Percentiles rank a stretch among this genome's conserved stretches.
Evolutionary conservation across 2,888 invertebrate genomes (phyloP).

Genomic region (Labia minor): DNA sequence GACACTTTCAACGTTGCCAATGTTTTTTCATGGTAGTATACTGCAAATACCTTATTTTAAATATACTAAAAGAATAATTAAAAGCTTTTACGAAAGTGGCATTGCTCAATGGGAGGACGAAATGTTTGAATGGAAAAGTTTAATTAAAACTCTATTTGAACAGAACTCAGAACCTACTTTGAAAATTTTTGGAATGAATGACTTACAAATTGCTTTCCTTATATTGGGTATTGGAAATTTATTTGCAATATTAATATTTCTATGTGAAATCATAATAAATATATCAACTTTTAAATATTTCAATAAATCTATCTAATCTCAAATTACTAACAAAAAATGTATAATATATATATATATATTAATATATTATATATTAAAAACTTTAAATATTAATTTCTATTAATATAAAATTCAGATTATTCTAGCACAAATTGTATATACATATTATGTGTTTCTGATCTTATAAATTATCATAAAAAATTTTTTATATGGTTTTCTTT

Average conservation of each 20-base stretch:
- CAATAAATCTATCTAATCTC: too few species aligned
- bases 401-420: too few species aligned
- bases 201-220: not conserved
- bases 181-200: not conserved
- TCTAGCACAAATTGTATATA: too few species aligned
- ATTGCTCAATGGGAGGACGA: not conserved
- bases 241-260: not conserved
- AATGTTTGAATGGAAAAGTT: not conserved
- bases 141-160: not conserved
- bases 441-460: too few species aligned
- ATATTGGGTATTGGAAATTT: not conserved
- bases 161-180: not conserved
- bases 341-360: too few species aligned
- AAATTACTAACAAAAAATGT: too few species aligned
- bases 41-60: not conserved
- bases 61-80: not conserved
- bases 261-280: not conserved
- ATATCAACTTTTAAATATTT: too few species aligned
- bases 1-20: not conserved
- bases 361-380: too few species aligned
- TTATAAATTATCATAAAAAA: too few species aligned
- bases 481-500: too few species aligned
- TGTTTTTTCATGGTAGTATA: not conserved
- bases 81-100: not conserved
- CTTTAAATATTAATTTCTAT: too few species aligned